Base-by-base conservation (phyloP, 2,888 invertebrate genomes). In the Drosophila robusta region DNA sequence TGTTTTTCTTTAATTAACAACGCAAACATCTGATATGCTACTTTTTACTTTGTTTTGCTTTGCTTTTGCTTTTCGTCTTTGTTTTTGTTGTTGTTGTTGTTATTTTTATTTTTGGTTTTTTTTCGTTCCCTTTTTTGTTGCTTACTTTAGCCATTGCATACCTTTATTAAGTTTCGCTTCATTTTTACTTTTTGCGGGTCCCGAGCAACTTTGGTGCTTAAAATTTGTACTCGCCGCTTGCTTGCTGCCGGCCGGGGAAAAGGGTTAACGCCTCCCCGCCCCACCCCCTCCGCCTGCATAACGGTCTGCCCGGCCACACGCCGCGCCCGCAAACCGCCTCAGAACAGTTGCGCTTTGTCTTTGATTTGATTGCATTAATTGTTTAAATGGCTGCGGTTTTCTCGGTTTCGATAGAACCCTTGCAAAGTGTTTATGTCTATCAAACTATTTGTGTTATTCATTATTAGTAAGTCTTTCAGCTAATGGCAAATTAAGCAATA, bases 1-100 rank as follows among this genome's bases (percentile, higher is more conserved):
- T 90, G 89, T 90, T 89, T 90, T 89, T 86, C 90, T 90, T 90
- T 89, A 89, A 89, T 89, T 89, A 89, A 89, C 90, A 89, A 89
- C 86, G 84, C 84, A 89, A 90, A 89, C 90, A 90, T 87, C 88
- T 89, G 82, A 89, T 86, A 87, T 81, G 82, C 81, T 76, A 57
- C 69, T 75, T 66, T 71, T 68, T 75, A 65, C 70, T 79, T 68
- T 49, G 18, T 3, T 22, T 22, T 22, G 22, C 63, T 47, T 39
- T 49, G 18, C 47, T 56, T 41, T 34, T 68, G 45, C 69, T 55
- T 64, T 63, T 64, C 50, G 65, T 58, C 61, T 66, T 38, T 34
- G 22, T 34, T 42, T 38, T 41, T 51, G 29, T 52, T 66, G 49
- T 62, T 76, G 45, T 70, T 54, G 38, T 60, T 70, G 52, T 70